A percentile compares a stretch with the other conserved stretches of the same genome.
phyloP scores from a whole-genome alignment of 2,113 vertebrate genomes.

The Oncorhynchus clarkii region DNA sequence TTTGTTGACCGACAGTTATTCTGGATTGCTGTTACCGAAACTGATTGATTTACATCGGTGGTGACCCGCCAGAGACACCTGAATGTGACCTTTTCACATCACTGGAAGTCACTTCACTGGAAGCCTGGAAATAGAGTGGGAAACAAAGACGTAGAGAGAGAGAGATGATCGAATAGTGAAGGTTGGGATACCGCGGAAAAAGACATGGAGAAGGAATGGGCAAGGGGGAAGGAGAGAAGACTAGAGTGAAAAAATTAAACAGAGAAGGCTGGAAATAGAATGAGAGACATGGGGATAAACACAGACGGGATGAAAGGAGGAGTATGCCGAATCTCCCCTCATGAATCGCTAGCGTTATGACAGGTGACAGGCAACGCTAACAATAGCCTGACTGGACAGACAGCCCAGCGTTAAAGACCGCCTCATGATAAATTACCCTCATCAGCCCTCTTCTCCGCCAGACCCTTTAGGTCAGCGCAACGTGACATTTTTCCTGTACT shows the following conservation, averaged over 20 bases:
- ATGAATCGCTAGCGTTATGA: slow-evolving; percentile 37
- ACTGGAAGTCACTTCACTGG: slow-evolving; percentile 23
- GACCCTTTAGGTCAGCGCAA: slow-evolving; percentile 44
- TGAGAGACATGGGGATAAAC: too few species aligned
- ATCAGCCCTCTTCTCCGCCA: slow-evolving; percentile 29
- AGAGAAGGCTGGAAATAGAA: neutral
- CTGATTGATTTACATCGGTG: slow-evolving; percentile 39
- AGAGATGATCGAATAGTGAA: too few species aligned
- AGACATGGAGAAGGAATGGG: slow-evolving; percentile 11
- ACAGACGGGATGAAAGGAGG: neutral
- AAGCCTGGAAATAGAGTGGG: slow-evolving; percentile 14
- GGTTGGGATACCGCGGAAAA: neutral
- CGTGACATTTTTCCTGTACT: slow-evolving; percentile 46
- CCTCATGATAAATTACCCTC: slow-evolving; percentile 49
- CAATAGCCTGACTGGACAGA: slow-evolving; percentile 39
- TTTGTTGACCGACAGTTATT: slow-evolving; percentile 33
- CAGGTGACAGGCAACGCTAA: slow-evolving; percentile 47
- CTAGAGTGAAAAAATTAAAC: neutral
- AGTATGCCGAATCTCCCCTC: slow-evolving; percentile 23
- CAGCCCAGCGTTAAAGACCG: slow-evolving; percentile 30
- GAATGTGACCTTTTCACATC: slow-evolving; percentile 50
- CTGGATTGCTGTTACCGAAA: slow-evolving; percentile 32
- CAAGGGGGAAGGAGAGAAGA: neutral
- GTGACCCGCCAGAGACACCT: slow-evolving; percentile 32
- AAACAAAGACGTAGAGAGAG: neutral